Conservation (phyloP, 2,113 vertebrate species). For the Cygnus buccinator region DNA sequence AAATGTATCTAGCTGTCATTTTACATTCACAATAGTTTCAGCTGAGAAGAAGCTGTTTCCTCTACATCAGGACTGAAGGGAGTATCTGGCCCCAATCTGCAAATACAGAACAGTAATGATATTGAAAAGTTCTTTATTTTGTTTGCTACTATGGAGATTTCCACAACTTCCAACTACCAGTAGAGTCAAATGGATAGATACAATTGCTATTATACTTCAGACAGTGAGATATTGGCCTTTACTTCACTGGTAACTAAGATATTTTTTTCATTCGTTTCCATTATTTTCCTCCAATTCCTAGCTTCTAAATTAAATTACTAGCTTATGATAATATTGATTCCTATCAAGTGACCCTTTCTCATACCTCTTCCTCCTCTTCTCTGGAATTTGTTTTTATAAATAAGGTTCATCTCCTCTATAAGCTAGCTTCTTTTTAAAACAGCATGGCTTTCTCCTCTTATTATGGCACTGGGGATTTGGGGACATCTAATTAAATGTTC, state of each 20-base stretch:
- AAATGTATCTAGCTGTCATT: neutral
- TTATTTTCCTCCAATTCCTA: neutral
- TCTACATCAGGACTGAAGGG: neutral
- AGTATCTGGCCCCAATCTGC: neutral
- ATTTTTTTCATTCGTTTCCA: neutral
- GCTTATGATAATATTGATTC: neutral
- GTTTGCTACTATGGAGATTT: neutral
- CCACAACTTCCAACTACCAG: neutral
- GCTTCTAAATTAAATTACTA: neutral
- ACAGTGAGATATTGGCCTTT: neutral
- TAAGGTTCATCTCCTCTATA: neutral
- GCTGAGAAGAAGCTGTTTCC: neutral
- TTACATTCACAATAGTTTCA: neutral
- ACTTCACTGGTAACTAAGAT: neutral
- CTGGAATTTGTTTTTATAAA: neutral
- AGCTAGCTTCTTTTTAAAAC: neutral
- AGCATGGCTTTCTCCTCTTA: neutral
- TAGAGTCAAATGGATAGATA: neutral
- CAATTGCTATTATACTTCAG: neutral
- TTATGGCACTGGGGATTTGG: neutral
- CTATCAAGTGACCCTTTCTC: neutral
- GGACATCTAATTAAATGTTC: constrained; percentile 27
- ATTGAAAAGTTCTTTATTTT: neutral
- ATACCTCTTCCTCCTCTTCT: neutral
- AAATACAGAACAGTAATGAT: neutral